These are phyloP conservation scores for Panurus biarmicus DNA, from an alignment of 2,113 vertebrate species.

Conservation along the genomic window DNA sequence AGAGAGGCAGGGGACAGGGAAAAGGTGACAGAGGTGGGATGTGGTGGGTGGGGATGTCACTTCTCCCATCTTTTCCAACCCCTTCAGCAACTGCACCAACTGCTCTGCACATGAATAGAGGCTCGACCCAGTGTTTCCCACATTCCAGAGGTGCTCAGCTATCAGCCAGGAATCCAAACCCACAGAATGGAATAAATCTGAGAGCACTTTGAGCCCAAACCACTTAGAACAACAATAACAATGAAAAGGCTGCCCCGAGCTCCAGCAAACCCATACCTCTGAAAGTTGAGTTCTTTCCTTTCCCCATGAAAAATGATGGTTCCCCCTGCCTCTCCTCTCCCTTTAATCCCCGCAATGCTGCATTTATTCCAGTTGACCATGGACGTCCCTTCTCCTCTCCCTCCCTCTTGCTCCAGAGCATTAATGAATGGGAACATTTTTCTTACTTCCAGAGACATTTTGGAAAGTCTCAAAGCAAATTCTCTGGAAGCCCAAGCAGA, in stretches of 20 bases:
- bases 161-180: background rate
- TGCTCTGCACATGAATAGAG: background rate
- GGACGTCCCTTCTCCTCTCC: background rate
- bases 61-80: background rate
- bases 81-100: background rate
- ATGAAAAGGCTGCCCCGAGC: background rate
- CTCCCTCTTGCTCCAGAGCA: background rate
- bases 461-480: constrained; percentile 13
- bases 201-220: background rate
- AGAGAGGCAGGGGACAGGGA: background rate
- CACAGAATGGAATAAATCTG: background rate
- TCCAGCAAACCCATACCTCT: background rate
- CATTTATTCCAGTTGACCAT: constrained; percentile 23
- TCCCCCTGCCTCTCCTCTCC: background rate
- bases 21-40: background rate
- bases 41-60: too few species aligned
- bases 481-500: constrained; percentile 20
- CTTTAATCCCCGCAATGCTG: background rate
- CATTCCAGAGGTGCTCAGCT: background rate
- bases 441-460: constrained; percentile 11
- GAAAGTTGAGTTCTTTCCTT: background rate
- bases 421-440: constrained; percentile 52
- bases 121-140: background rate
- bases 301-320: background rate
- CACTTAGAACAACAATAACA: background rate